Conservation (phyloP, 1,140 invertebrate genomes). For the Chrysopa pallens region DNA sequence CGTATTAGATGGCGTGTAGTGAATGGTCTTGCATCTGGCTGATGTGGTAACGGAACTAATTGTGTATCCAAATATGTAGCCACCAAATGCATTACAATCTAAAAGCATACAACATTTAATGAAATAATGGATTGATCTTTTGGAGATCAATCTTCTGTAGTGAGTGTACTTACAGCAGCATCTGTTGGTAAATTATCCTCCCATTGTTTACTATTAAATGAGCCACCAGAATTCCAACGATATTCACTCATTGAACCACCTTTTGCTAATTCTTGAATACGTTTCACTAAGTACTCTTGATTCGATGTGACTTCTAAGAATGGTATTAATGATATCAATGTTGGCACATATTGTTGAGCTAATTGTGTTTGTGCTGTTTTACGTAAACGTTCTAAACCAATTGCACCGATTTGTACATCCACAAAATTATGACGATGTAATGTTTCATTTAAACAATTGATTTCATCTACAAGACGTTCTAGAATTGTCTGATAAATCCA, state of each 20-base stretch:
- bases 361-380: conserved; percentile 41
- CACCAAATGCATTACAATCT: conserved; percentile 70
- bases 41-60: conserved; percentile 52
- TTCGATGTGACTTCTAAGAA: conserved; percentile 62
- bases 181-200: conserved; percentile 63
- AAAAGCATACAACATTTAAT: conserved; percentile 12
- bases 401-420: conserved; percentile 49
- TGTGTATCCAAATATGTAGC: conserved; percentile 67
- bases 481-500: conserved; percentile 67
- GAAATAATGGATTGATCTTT: background rate
- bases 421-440: conserved; percentile 45
- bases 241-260: conserved; percentile 68
- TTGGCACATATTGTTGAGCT: conserved; percentile 37
- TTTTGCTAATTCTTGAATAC: conserved; percentile 54
- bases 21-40: conserved; percentile 59
- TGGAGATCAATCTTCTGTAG: conserved; percentile 1
- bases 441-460: conserved; percentile 43
- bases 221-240: conserved; percentile 58
- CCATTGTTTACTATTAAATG: conserved; percentile 56
- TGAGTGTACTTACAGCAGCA: conserved; percentile 39
- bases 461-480: conserved; percentile 45
- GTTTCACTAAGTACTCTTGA: conserved; percentile 65
- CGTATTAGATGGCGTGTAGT: conserved; percentile 36
- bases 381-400: conserved; percentile 45
- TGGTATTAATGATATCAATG: conserved; percentile 46